Percentiles rank a stretch among this genome's conserved stretches.
Conservation (phyloP, 2,113 vertebrate genomes). For the Alethe castanea region DNA sequence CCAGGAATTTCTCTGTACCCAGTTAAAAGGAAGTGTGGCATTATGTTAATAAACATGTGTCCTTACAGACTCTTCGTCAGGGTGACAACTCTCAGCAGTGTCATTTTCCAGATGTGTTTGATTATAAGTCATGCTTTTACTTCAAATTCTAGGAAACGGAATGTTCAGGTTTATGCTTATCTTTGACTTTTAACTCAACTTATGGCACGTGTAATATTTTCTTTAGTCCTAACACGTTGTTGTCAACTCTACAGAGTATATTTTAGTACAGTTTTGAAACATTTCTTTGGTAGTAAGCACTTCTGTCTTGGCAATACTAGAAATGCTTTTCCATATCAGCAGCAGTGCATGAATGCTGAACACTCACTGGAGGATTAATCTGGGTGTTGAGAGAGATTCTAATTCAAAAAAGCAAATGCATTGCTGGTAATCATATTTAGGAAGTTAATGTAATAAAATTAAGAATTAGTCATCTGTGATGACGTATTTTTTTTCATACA, state of each 20-base stretch:
- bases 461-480: background rate
- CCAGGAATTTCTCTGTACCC: background rate
- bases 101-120: slow-evolving; percentile 6
- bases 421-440: background rate
- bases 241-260: background rate
- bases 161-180: background rate
- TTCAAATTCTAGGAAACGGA: background rate
- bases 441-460: background rate
- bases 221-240: background rate
- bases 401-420: background rate
- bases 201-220: background rate
- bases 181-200: slow-evolving; percentile 11
- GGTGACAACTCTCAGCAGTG: background rate
- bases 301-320: background rate
- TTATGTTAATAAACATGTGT: background rate
- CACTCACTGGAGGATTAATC: background rate
- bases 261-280: background rate
- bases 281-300: slow-evolving; percentile 28
- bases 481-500: background rate
- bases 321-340: slow-evolving; percentile 26
- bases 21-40: background rate
- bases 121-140: background rate
- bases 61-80: background rate
- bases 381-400: background rate
- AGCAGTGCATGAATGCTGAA: slow-evolving; percentile 31